Percentiles rank a stretch among this genome's conserved stretches.
Conservation (phyloP, 2,113 vertebrate genomes). For the Pseudonaja textilis region DNA sequence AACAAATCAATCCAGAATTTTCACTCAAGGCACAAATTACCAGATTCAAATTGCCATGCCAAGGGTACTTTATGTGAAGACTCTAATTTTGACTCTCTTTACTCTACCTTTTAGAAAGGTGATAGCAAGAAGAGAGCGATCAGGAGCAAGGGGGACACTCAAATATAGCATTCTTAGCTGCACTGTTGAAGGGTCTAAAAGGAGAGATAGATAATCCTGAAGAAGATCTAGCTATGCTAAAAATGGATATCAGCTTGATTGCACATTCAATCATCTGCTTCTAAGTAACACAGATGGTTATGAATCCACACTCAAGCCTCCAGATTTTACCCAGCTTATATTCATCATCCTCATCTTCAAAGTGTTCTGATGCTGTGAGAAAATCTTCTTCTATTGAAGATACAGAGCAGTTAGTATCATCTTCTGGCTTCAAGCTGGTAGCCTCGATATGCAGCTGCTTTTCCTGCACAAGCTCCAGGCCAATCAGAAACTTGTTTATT, state of each 20-base stretch:
- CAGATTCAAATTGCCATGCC: neutral
- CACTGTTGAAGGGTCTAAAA: neutral
- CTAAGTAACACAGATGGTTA: neutral
- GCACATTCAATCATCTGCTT: neutral
- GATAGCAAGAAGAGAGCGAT: neutral
- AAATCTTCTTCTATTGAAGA: conserved; percentile 98
- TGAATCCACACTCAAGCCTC: neutral
- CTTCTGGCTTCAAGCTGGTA: conserved; percentile 76
- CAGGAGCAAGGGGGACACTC: neutral
- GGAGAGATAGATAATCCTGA: neutral
- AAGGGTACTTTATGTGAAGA: neutral
- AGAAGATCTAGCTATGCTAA: neutral
- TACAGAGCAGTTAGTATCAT: conserved; percentile 92
- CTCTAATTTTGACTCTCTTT: neutral
- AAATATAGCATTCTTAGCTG: neutral
- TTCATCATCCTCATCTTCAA: conserved; percentile 88
- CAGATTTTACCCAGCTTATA: conserved; percentile 77
- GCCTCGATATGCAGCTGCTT: conserved; percentile 72
- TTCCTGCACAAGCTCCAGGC: conserved; percentile 87
- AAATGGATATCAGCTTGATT: neutral
- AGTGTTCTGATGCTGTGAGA: conserved; percentile 90
- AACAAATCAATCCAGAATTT: neutral
- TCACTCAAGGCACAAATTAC: neutral
- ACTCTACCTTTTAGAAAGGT: neutral
- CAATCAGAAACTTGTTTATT: conserved; percentile 95